A percentile compares a stretch with the other conserved stretches of the same genome.
These are phyloP conservation scores for Antechinus stuartii DNA, from an alignment of 2,113 vertebrate genomes.

Conservation along the genomic window DNA sequence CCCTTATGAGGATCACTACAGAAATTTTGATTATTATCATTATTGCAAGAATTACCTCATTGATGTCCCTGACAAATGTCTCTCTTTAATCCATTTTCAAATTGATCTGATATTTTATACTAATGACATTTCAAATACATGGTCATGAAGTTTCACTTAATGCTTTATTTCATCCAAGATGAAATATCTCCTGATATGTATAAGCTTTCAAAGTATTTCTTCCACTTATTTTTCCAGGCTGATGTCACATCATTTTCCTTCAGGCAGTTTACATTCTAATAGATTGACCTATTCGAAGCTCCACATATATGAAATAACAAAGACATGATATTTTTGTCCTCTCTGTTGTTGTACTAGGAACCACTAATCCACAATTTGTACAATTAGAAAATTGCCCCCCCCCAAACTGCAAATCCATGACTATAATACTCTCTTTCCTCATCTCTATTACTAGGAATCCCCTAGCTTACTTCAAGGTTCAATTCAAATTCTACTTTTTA, in stretches of 20 bases:
- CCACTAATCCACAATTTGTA: not conserved
- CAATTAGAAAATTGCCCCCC: not conserved
- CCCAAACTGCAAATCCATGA: not conserved
- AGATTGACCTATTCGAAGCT: not conserved
- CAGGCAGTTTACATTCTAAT: not conserved
- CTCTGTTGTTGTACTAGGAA: too few relatives aligned
- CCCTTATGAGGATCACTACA: not conserved
- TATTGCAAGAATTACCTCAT: not conserved
- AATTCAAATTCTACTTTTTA: not conserved
- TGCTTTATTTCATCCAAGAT: not conserved
- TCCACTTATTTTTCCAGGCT: not conserved
- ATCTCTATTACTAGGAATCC: not conserved
- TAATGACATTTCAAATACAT: not conserved
- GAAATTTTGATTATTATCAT: not conserved
- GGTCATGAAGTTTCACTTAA: not conserved
- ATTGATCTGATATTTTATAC: not conserved
- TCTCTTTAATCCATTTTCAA: not conserved
- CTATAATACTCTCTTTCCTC: not conserved
- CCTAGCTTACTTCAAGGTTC: not conserved
- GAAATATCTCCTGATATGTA: not conserved
- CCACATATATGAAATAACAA: not conserved
- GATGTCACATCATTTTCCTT: not conserved
- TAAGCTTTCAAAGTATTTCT: not conserved
- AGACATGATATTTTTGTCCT: not conserved
- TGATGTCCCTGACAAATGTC: not conserved